Evolutionary conservation across 2,797 vertebrate genomes (phyloP).

Genomic region (Poeciliopsis gracilis): DNA sequence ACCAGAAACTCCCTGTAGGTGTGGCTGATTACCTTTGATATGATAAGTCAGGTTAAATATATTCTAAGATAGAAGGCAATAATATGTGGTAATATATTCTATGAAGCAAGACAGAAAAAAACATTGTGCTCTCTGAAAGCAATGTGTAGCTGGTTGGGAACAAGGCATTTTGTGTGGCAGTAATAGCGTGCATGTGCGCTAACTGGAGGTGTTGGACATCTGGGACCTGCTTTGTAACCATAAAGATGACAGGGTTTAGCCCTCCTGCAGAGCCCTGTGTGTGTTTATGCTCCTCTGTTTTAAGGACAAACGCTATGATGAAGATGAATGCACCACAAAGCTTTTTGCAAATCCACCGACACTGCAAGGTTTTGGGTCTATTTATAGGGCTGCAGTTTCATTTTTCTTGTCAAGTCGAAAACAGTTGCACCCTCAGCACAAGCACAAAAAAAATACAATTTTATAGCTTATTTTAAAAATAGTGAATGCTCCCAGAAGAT

Average conservation of each 20-base stretch:
- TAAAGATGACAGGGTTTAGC: conserved; percentile 45
- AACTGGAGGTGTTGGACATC: conserved; percentile 53
- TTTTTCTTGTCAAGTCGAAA: conserved; percentile 18
- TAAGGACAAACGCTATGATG: conserved; percentile 52
- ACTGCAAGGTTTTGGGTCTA: conserved; percentile 28
- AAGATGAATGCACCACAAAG: conserved; percentile 45
- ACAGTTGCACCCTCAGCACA: not conserved
- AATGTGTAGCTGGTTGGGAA: conserved; percentile 43
- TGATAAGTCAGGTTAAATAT: conserved; percentile 1
- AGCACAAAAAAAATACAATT: not conserved
- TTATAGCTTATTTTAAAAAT: not conserved
- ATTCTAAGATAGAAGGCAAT: not conserved
- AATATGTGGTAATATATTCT: not conserved
- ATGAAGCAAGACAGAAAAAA: not conserved
- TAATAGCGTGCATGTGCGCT: conserved; percentile 39
- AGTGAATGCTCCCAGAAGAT: not conserved
- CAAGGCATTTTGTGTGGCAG: conserved; percentile 55
- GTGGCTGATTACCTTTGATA: conserved; percentile 33
- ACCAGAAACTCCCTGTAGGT: conserved; percentile 29
- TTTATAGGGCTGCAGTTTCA: conserved; percentile 5
- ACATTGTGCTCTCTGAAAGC: conserved; percentile 7
- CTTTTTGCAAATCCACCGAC: conserved; percentile 3
- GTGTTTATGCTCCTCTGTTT: conserved; percentile 25
- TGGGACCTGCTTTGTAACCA: conserved; percentile 58
- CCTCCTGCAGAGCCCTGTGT: conserved; percentile 51